Conservation (phyloP, 2,797 vertebrate species). For the Pangasius krempfi region DNA sequence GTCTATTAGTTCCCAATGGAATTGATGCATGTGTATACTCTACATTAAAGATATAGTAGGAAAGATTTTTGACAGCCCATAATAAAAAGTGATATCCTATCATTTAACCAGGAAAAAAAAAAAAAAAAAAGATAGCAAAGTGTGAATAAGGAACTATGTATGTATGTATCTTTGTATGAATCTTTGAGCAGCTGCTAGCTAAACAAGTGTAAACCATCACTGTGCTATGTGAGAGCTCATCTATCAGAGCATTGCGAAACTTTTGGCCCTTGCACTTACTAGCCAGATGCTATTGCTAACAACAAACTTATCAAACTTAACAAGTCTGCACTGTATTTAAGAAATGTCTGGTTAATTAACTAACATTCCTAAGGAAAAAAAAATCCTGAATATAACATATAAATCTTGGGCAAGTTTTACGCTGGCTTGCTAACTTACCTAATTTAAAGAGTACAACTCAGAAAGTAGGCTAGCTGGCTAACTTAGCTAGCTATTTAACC, state of each 20-base stretch:
- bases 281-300: neutral
- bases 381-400: neutral
- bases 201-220: neutral
- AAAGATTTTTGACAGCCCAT: too few species aligned
- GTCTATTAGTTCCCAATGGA: neutral
- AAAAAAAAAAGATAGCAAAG: too few species aligned
- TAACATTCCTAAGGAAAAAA: neutral
- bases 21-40: neutral
- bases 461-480: constrained; percentile 1
- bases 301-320: neutral
- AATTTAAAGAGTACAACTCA: neutral
- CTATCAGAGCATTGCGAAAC: neutral
- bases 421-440: neutral
- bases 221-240: neutral
- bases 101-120: neutral
- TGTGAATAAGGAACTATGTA: neutral
- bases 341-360: neutral
- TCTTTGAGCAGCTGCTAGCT: neutral
- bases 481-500: neutral
- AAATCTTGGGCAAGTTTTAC: neutral
- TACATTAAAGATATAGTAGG: neutral
- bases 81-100: neutral
- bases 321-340: neutral
- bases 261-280: neutral
- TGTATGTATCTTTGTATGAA: too few species aligned